Evolutionary conservation across 2,113 vertebrate species (phyloP), one percentile per base, ranked within the genome.

Genomic region (Centropristis striata): DNA sequence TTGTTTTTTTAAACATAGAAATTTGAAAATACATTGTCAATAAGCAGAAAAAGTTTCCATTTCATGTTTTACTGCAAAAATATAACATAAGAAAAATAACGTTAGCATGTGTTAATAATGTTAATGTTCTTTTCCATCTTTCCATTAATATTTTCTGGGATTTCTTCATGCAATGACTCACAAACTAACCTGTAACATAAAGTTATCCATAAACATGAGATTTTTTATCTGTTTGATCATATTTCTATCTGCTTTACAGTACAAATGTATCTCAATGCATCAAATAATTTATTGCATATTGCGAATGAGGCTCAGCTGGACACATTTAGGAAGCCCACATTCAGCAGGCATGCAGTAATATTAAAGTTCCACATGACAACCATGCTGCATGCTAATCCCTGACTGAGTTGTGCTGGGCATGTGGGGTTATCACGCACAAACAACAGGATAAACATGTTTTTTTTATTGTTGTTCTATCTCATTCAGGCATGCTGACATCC

Each of bases 401-500:
- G 39, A n/a, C n/a, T n/a, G n/a, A n/a, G n/a, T n/a, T n/a, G n/a
- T n/a, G n/a, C n/a, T n/a, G n/a, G n/a, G n/a, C n/a, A n/a, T n/a
- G n/a, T n/a, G n/a, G n/a, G n/a, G n/a, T n/a, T n/a, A n/a, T n/a
- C n/a, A n/a, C n/a, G n/a, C n/a, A 53, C 8, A 9, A 65, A 80
- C 27, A 0, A 44, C 18, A 18, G 27, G 16, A 69, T 64, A 1
- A 57, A 37, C 3, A 51, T 16, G 2, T 55, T 49, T 49, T 37
- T 23, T 36, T 47, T 18, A 11, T 21, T 64, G 32, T 57, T 64
- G 8, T 75, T 80, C 28, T 67, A 25, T 79, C 47, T 80, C 23
- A 18, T 63, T 0, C 88, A 98, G 98, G 82, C 94, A 99, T 1
- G 89, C 96, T 0, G 92, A 96, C 0, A 46, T 97, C 55, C 91